A percentile compares a stretch with the other conserved stretches of the same genome.
These are phyloP conservation scores for Euthynnus affinis DNA, from an alignment of 2,797 vertebrate species.

Conservation along the genomic window DNA sequence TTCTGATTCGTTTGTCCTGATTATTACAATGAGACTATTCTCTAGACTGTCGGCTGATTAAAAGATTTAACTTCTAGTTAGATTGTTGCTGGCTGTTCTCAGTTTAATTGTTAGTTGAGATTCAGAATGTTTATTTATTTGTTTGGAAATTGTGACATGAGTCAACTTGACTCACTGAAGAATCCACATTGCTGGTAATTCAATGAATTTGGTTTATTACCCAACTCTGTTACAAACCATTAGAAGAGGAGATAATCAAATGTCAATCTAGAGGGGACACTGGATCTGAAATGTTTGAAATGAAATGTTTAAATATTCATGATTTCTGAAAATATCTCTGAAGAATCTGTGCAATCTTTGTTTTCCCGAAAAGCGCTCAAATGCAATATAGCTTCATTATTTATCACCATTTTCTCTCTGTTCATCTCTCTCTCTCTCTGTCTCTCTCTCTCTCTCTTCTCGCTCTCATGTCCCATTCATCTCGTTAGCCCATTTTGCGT, in stretches of 20 bases:
- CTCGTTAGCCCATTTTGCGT: slow-evolving; percentile 67
- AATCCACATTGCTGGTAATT: not conserved
- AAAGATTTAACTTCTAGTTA: not conserved
- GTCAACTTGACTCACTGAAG: not conserved
- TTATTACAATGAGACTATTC: not conserved
- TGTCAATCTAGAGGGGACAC: not conserved
- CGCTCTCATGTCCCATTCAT: slow-evolving; percentile 32
- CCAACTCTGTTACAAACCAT: not conserved
- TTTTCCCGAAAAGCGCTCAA: slow-evolving; percentile 24
- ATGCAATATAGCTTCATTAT: slow-evolving; percentile 32
- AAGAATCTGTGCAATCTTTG: slow-evolving; percentile 12
- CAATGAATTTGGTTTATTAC: not conserved
- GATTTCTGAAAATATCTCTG: slow-evolving; percentile 5
- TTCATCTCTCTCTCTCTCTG: slow-evolving; percentile 36
- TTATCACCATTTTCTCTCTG: slow-evolving; percentile 29
- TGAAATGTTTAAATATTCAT: not conserved
- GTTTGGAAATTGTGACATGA: not conserved
- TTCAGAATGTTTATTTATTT: not conserved
- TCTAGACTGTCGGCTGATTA: not conserved
- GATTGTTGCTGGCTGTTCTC: not conserved
- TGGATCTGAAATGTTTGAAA: slow-evolving; percentile 10
- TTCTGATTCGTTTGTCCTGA: not conserved
- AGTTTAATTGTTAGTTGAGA: not conserved
- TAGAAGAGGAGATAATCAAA: not conserved
- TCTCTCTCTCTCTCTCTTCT: slow-evolving; percentile 30